A percentile compares a stretch with the other conserved stretches of the same genome.
Evolutionary conservation across 2,888 invertebrate species (phyloP).

Genomic region (Nebria salina): DNA sequence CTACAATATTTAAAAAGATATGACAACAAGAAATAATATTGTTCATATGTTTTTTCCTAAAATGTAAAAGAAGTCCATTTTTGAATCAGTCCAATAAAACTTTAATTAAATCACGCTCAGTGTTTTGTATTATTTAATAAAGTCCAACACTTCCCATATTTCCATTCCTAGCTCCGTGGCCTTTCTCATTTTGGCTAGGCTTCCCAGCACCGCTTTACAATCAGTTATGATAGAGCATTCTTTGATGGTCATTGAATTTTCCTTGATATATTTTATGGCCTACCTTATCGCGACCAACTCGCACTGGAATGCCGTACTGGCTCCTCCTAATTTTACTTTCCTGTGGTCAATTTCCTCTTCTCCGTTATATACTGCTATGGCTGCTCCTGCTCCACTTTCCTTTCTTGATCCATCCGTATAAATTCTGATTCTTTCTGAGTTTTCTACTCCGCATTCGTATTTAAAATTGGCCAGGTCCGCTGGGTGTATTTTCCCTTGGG

Average conservation of each 20-base stretch:
- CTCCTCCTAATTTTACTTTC: constrained; percentile 8
- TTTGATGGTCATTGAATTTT: not conserved
- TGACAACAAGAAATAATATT: no score
- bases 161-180: constrained; percentile 9
- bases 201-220: not conserved
- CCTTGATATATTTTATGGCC: constrained; percentile 13
- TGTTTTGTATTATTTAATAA: no score
- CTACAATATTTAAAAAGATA: no score
- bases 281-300: constrained; percentile 24
- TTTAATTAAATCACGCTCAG: no score
- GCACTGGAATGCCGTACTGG: constrained; percentile 30
- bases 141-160: not conserved
- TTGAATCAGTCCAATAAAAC: no score
- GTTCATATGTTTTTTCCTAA: no score
- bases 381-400: constrained; percentile 14
- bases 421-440: not conserved
- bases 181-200: not conserved
- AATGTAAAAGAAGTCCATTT: no score
- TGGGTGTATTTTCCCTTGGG: not conserved
- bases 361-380: not conserved
- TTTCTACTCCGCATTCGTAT: not conserved
- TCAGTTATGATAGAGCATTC: constrained; percentile 15
- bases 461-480: not conserved
- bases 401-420: constrained; percentile 25
- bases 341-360: constrained; percentile 3